Conservation (phyloP, 1,140 invertebrate genomes). For the Drosophila bipectinata region DNA sequence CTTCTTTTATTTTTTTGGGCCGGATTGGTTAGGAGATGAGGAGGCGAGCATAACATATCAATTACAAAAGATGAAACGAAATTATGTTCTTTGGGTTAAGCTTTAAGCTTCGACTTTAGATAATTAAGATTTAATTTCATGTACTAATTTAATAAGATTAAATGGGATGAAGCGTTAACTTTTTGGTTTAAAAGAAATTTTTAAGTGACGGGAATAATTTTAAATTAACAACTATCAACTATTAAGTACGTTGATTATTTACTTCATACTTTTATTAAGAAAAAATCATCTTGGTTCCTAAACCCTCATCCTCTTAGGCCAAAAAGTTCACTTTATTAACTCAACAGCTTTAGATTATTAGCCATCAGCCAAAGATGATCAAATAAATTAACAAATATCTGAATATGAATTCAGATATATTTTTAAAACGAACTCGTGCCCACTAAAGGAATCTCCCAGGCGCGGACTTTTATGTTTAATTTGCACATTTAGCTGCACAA, state of each 20-base stretch:
- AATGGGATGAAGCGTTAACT: constrained; percentile 1
- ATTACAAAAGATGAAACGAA: constrained; percentile 45
- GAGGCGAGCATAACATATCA: constrained; percentile 58
- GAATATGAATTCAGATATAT: constrained; percentile 33
- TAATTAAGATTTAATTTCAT: constrained; percentile 29
- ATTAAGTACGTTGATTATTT: too few species aligned
- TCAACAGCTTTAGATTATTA: background rate
- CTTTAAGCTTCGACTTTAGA: constrained; percentile 9
- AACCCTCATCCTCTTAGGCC: too few species aligned
- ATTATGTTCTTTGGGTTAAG: constrained; percentile 24
- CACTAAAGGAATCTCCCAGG: constrained; percentile 39
- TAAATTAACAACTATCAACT: too few species aligned
- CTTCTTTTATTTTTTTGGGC: background rate
- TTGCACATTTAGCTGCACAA: constrained; percentile 64
- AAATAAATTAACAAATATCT: constrained; percentile 37
- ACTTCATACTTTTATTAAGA: too few species aligned
- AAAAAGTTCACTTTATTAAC: constrained; percentile 2
- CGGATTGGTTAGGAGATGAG: constrained; percentile 9
- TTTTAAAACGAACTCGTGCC: constrained; percentile 17
- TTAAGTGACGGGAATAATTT: too few species aligned
- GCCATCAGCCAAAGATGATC: constrained; percentile 27
- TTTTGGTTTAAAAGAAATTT: background rate
- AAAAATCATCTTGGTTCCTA: too few species aligned
- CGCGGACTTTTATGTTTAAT: constrained; percentile 47
- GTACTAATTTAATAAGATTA: constrained; percentile 11